Evolutionary conservation across 2,797 vertebrate species (phyloP).

Genomic region (Diglossa cyanea): DNA sequence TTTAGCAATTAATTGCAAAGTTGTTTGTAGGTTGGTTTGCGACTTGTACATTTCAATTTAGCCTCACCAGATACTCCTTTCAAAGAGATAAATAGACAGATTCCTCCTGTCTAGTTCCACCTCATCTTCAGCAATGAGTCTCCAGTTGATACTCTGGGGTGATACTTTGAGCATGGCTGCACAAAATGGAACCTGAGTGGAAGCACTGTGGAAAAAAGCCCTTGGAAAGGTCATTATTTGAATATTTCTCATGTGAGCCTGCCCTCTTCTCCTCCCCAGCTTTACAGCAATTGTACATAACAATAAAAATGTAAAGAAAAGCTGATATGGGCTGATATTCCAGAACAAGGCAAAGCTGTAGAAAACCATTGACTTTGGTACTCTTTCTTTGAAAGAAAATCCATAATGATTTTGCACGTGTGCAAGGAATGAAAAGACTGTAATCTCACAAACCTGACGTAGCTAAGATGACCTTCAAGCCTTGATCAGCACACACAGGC

Average conservation of each 20-base stretch:
- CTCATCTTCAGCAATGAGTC: not conserved
- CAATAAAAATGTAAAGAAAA: not conserved
- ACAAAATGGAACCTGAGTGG: not conserved
- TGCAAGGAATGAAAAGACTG: not conserved
- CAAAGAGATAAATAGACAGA: not conserved
- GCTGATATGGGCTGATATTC: not conserved
- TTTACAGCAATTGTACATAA: not conserved
- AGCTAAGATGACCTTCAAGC: not conserved
- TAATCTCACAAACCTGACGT: not conserved
- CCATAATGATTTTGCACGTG: not conserved
- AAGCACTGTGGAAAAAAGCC: not conserved
- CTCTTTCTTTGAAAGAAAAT: not conserved
- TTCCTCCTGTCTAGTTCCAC: not conserved
- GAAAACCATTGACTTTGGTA: not conserved
- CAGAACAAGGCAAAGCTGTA: not conserved
- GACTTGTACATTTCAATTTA: not conserved
- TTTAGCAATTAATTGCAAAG: not conserved
- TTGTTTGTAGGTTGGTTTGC: not conserved
- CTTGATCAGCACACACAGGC: not conserved
- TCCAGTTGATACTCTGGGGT: not conserved
- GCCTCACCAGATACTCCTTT: not conserved
- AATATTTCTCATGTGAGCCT: not conserved
- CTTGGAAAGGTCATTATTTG: not conserved
- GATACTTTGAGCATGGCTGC: not conserved
- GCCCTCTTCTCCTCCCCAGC: not conserved